These are phyloP conservation scores for Craseonycteris thonglongyai DNA, from an alignment of 2,113 vertebrate genomes.

Conservation along the genomic window DNA sequence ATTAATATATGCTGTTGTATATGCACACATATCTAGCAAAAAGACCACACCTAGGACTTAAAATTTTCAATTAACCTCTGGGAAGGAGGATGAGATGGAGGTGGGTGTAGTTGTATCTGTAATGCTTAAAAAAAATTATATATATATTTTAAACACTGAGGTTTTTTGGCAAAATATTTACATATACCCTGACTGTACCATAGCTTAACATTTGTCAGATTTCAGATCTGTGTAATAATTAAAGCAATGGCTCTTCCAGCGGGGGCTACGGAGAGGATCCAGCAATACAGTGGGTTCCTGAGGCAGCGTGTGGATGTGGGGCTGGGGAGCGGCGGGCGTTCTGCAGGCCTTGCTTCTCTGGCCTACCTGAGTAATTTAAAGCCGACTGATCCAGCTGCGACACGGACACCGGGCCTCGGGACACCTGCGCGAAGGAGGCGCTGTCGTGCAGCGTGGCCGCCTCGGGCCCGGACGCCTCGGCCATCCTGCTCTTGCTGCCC, in stretches of 20 bases:
- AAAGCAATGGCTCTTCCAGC: not conserved
- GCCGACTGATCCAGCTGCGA: constrained; percentile 88
- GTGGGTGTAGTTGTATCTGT: not conserved
- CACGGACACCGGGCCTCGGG: constrained; percentile 85
- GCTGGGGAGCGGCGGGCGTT: not conserved
- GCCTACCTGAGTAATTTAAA: constrained; percentile 94
- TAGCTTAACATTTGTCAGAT: not conserved
- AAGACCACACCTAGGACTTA: not conserved
- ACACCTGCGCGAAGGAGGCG: constrained; percentile 83
- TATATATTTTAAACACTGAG: too few species aligned
- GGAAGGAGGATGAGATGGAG: not conserved
- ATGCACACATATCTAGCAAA: not conserved
- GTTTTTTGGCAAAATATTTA: not conserved
- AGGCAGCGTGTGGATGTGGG: not conserved
- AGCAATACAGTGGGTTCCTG: not conserved
- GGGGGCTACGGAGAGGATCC: not conserved
- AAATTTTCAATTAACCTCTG: not conserved
- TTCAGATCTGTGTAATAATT: not conserved
- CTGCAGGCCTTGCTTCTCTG: not conserved
- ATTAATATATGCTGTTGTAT: not conserved
- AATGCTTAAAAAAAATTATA: not conserved
- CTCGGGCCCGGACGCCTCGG: constrained; percentile 85
- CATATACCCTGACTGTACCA: not conserved
- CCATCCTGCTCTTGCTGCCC: constrained; percentile 88
- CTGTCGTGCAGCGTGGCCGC: constrained; percentile 83